Evolutionary conservation across 2,797 vertebrate species (phyloP).

Genomic region (Mus spretus): DNA sequence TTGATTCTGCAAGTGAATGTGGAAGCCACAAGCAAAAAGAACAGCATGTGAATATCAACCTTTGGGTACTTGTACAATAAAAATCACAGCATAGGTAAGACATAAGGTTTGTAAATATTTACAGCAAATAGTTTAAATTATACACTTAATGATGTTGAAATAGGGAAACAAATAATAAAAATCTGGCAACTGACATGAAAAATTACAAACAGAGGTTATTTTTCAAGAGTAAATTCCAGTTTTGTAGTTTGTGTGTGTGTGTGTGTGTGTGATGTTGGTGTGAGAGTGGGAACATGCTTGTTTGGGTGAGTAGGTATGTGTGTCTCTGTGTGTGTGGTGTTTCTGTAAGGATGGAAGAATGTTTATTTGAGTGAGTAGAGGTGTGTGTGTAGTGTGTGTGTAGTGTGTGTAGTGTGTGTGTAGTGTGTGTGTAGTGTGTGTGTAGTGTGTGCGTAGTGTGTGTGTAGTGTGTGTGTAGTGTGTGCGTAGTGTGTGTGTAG

Average conservation of each 20-base stretch:
- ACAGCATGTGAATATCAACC: neutral
- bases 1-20: conserved; percentile 34
- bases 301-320: neutral
- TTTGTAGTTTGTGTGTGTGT: too few species aligned
- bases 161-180: conserved; percentile 12
- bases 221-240: too few species aligned
- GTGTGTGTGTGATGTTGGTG: neutral
- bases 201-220: neutral
- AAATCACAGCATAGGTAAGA: conserved; percentile 20
- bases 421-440: neutral
- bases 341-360: neutral
- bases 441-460: neutral
- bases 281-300: neutral
- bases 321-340: neutral
- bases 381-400: neutral
- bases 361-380: neutral
- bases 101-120: conserved; percentile 47
- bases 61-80: neutral
- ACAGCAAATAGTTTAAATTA: neutral
- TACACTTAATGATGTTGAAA: conserved; percentile 8
- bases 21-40: conserved; percentile 37
- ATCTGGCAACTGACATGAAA: conserved; percentile 18
- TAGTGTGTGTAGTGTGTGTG: too few species aligned
- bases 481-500: neutral
- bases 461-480: neutral